phyloP scores from a whole-genome alignment of 2,888 invertebrate genomes.

The Archaeoteleia sp. region DNA sequence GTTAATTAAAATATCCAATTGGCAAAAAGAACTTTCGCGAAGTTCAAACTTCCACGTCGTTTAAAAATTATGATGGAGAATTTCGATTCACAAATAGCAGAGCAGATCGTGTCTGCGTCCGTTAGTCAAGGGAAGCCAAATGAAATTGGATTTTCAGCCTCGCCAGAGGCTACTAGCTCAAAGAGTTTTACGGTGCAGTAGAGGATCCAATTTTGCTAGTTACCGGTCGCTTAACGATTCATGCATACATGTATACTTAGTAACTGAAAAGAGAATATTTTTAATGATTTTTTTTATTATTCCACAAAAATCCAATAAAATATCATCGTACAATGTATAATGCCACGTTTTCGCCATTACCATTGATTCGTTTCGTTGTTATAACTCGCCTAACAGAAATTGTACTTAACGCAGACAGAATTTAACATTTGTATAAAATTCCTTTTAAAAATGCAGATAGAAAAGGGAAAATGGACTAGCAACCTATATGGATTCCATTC shows the following conservation, averaged over 20 bases:
- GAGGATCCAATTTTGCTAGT: constrained; percentile 54
- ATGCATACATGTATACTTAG: constrained; percentile 47
- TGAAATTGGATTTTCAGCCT: constrained; percentile 63
- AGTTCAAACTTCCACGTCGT: constrained; percentile 8
- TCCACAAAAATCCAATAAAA: constrained; percentile 15
- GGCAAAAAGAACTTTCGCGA: constrained; percentile 7
- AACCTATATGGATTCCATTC: too few relatives aligned
- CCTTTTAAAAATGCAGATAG: too few relatives aligned
- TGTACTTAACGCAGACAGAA: too few relatives aligned
- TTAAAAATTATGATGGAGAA: constrained; percentile 43
- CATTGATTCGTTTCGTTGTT: too few relatives aligned
- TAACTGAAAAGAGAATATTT: constrained; percentile 19
- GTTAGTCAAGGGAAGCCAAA: constrained; percentile 51
- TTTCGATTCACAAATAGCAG: constrained; percentile 46
- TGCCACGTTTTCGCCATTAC: too few relatives aligned
- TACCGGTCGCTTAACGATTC: constrained; percentile 54
- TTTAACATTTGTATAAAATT: too few relatives aligned
- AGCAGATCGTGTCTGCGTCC: constrained; percentile 47
- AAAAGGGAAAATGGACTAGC: too few relatives aligned
- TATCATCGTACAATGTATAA: too few relatives aligned
- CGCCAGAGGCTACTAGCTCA: constrained; percentile 59
- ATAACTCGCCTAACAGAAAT: too few relatives aligned
- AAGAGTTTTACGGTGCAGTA: constrained; percentile 58
- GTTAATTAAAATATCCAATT: constrained; percentile 21
- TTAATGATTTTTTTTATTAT: constrained; percentile 30